Conservation (phyloP, 1,140 invertebrate species). For the Eupeodes corollae region DNA sequence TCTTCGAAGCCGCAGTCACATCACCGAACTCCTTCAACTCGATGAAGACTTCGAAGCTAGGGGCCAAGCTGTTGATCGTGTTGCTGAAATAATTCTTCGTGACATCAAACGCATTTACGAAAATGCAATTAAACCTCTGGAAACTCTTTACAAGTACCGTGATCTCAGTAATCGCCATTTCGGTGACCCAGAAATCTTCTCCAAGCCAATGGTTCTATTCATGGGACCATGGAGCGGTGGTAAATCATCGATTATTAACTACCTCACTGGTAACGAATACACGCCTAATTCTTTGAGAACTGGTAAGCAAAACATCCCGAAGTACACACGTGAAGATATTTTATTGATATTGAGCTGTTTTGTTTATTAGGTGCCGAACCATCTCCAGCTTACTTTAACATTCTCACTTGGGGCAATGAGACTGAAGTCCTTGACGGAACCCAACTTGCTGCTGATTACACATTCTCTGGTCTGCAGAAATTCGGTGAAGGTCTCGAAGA, state of each 20-base stretch:
- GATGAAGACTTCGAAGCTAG: constrained; percentile 61
- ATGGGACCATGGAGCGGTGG: constrained; percentile 94
- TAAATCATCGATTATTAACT: constrained; percentile 90
- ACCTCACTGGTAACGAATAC: constrained; percentile 77
- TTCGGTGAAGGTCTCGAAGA: constrained; percentile 89
- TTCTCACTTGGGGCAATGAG: constrained; percentile 77
- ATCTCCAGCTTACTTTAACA: constrained; percentile 86
- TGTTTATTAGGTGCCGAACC: constrained; percentile 86
- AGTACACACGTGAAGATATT: no score
- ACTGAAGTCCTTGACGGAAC: constrained; percentile 80
- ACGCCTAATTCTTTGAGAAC: constrained; percentile 70
- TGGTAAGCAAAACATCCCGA: no score
- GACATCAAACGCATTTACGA: constrained; percentile 83
- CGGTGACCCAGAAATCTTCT: constrained; percentile 89
- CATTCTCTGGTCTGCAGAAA: constrained; percentile 85
- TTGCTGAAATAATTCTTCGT: constrained; percentile 63
- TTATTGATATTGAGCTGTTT: not conserved
- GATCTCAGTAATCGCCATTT: constrained; percentile 87
- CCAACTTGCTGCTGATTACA: constrained; percentile 84
- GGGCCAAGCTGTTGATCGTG: constrained; percentile 59
- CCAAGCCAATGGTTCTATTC: constrained; percentile 82
- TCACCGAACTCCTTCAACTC: constrained; percentile 66
- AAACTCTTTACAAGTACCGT: constrained; percentile 80
- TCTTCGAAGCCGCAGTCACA: constrained; percentile 64
- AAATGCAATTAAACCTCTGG: constrained; percentile 77